Evolutionary conservation across 2,888 invertebrate genomes (phyloP), one percentile per base, ranked within the genome.

Genomic region (Phorcus lineatus): DNA sequence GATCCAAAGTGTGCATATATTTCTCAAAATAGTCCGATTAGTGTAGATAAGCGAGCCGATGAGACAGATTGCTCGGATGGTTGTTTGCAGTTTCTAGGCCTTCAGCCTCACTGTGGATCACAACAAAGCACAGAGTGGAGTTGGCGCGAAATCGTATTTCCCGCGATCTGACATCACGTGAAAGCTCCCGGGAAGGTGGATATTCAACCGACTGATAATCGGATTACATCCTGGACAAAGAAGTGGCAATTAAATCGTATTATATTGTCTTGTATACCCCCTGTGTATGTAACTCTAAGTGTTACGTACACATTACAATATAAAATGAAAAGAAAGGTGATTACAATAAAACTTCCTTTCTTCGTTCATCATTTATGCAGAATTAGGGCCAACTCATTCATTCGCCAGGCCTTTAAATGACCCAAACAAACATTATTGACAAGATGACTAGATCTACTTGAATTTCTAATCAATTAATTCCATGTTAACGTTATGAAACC

Each of bases 81-180:
- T 70, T 31, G 70, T 36, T 17, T 17, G 28, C 70, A 11, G 70
- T 31, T 70, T 70, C 70, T 40, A 16, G 36, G n/a, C n/a, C 19
- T 47, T 57, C 40, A 74, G 79, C 79, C 79, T 79, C 79, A 74
- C 74, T 74, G 67, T 79, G 36, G 47, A 52, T 55, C 57, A 74
- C 67, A 89, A 90, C 90, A 90, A 90, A 89, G 90, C 89, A 88
- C 81, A 55, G 80, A 77, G 52, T 76, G n/a, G n/a, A 84, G 88
- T 88, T 90, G 90, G 91, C 91, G 91, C 91, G 90, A 91, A 91
- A 89, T 91, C 87, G 84, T 91, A 91, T 91, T 91, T 91, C 91
- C 90, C 91, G 91, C 91, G 88, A 86, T 80, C 70, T 87, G 87
- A 89, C 90, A 87, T 90, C 88, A 88, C 83, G 70, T 80, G 77